Base-by-base conservation (phyloP, 1,140 invertebrate genomes). In the Trichonephila clavata region DNA sequence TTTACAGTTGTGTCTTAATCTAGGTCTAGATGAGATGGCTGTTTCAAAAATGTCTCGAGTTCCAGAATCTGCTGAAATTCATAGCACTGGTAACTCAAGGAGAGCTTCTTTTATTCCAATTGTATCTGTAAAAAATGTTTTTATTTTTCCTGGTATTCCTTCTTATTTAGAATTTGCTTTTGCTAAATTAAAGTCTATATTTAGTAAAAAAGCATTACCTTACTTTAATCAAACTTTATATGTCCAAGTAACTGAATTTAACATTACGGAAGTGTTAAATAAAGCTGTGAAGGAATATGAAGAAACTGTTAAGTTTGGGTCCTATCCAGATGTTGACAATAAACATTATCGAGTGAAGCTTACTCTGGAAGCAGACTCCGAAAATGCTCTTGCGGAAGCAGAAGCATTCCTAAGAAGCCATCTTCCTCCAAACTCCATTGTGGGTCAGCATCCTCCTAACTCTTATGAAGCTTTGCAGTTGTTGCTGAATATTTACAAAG, bases 61-160 rank as follows among this genome's bases (percentile, higher is more conserved):
- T 81, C 96, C 96, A 88, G 95, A 96, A 94, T 94, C 93, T 94
- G 93, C 95, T 21, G 90, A 94, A 63, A 90, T 95, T 20, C 94
- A 95, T 77, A 94, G 94, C 90, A 91, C 94, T 68, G 92, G 94
- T 21, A 65, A 81, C 83, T 68, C 65, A 14, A 77, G 16, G 27
- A 77, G 16, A 18, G 32, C 14, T 16, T 13, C 39, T 61, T 94
- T 95, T 83, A 97, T 97, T 96, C 98, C 97, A 20, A 96, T 97
- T 91, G 96, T 98, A 65, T 96, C 96, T 83, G 95, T 98, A 14
- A 95, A 96, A 80, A 98, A 98, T 96, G 97, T 98, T 4, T 97
- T 97, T 94, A 96, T 98, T 80, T 97, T 98, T 95, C 98, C 98
- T 61, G 98, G 98, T 16, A 97, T 98, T 80, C 97, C 98, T 18